These are phyloP conservation scores for Xenops minutus DNA, from an alignment of 2,797 vertebrate species.

Conservation along the genomic window DNA sequence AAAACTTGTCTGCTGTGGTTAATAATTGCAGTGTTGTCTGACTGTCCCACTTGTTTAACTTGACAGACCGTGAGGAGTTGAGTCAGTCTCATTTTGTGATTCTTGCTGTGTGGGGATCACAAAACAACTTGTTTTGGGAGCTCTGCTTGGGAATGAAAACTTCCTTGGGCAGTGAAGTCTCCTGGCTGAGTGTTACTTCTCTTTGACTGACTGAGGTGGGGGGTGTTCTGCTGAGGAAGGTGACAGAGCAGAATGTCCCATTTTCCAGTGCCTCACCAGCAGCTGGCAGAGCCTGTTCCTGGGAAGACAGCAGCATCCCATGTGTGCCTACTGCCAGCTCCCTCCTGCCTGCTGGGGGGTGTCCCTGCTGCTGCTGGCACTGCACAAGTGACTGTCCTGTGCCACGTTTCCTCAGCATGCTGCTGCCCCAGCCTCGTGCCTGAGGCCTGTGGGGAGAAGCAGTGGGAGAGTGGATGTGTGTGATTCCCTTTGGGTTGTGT, in stretches of 20 bases:
- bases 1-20: not conserved
- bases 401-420: not conserved
- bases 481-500: not conserved
- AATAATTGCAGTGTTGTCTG: not conserved
- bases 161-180: not conserved
- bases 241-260: accelerated
- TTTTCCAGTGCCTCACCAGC: not conserved
- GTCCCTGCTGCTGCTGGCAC: not conserved
- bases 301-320: accelerated
- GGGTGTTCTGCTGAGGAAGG: not conserved
- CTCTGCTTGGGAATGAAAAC: not conserved
- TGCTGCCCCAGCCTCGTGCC: not conserved
- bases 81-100: not conserved
- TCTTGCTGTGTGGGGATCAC: not conserved
- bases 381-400: not conserved
- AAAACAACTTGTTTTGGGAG: not conserved
- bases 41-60: not conserved
- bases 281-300: not conserved
- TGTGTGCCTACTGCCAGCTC: not conserved
- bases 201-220: not conserved
- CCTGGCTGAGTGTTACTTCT: not conserved
- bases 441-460: accelerated
- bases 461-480: not conserved
- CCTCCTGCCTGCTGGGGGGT: accelerated
- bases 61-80: not conserved